phyloP scores from a whole-genome alignment of 2,888 invertebrate genomes.

The Hanleya hanleyi region DNA sequence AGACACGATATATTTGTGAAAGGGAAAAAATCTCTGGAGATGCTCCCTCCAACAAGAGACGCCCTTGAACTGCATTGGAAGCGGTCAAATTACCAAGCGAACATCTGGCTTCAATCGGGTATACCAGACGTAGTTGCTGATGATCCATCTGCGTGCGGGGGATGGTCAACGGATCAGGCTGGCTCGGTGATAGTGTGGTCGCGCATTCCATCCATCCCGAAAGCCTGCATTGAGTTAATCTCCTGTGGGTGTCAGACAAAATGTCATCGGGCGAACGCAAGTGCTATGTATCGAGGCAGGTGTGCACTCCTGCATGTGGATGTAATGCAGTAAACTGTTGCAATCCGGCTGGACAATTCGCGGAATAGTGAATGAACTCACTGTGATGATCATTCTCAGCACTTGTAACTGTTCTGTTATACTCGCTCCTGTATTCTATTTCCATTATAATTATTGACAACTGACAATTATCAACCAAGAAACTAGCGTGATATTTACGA shows the following conservation, averaged over 20 bases:
- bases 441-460: no score
- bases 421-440: no score
- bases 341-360: no score
- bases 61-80: constrained; percentile 23
- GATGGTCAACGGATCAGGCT: constrained; percentile 7
- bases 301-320: no score
- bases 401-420: no score
- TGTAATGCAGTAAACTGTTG: no score
- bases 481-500: no score
- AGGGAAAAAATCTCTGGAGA: no score
- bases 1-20: no score
- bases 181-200: constrained; percentile 23
- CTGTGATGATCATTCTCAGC: no score
- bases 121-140: constrained; percentile 1
- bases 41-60: constrained; percentile 26
- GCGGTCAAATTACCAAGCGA: constrained; percentile 28
- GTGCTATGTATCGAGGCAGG: not conserved
- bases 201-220: constrained; percentile 23
- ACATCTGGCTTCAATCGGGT: constrained; percentile 25
- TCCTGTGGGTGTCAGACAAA: constrained; percentile 29
- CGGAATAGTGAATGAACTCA: no score
- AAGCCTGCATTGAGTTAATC: constrained; percentile 19
- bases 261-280: not conserved
- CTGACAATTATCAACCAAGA: no score
- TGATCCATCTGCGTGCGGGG: constrained; percentile 5